Evolutionary conservation across 1,140 invertebrate species (phyloP), one percentile per base, ranked within the genome.

Genomic region (Agrilus planipennis): DNA sequence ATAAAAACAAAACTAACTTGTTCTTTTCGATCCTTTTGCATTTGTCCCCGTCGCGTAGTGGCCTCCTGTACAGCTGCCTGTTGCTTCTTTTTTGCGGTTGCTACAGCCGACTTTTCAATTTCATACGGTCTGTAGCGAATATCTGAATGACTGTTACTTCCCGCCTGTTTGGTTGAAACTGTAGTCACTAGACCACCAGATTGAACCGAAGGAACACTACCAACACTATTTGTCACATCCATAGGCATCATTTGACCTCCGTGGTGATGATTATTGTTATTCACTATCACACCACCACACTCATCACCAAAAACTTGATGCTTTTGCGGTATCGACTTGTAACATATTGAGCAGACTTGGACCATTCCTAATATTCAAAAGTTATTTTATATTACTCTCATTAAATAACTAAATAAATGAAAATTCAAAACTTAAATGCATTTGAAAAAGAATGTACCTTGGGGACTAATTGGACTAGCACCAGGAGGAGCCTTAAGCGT

Each of bases 331-430:
- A 89, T 78, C 45, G 74, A 74, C 62, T 86, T 84, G 62, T 81
- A 84, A 66, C 89, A 94, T 34, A 77, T 73, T 42, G 78, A 78
- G 64, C 88, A 91, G 46, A 89, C 84, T 66, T 84, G 79, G 46
- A 84, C 79, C 79, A 82, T 82, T n/a, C n/a, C n/a, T n/a, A n/a
- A 44, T 79, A 71, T 72, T 47, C 1, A 48, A n/a, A n/a, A n/a
- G n/a, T n/a, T n/a, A n/a, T n/a, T n/a, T n/a, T n/a, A n/a, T n/a
- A n/a, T n/a, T n/a, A n/a, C n/a, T n/a, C n/a, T n/a, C n/a, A n/a
- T n/a, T n/a, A n/a, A n/a, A n/a, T n/a, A n/a, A n/a, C n/a, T n/a
- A n/a, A n/a, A n/a, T n/a, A n/a, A n/a, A n/a, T n/a, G n/a, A n/a
- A n/a, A n/a, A n/a, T n/a, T n/a, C n/a, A n/a, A n/a, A n/a, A n/a